These are phyloP conservation scores for Furcula furcula DNA, from an alignment of 2,888 invertebrate species.

Conservation along the genomic window DNA sequence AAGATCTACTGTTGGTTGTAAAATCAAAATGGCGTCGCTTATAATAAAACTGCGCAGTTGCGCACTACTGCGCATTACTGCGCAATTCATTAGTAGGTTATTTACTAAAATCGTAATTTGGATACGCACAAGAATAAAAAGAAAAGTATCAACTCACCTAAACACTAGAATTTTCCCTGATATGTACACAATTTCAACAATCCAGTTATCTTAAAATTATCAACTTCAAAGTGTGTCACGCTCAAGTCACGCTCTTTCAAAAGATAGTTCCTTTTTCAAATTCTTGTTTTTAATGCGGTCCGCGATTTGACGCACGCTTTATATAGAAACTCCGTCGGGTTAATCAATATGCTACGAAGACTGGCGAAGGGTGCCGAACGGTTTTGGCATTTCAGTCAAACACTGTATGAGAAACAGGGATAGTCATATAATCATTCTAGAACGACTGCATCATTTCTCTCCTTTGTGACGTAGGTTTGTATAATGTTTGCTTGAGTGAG, in stretches of 20 bases:
- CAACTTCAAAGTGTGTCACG: too few relatives aligned
- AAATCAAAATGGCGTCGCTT: slow-evolving; percentile 22
- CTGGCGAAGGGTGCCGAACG: slow-evolving; percentile 35
- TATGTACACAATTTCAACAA: slow-evolving; percentile 30
- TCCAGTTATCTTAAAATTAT: slow-evolving; percentile 35
- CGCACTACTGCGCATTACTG: too few relatives aligned
- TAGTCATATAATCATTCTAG: slow-evolving; percentile 38
- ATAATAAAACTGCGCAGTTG: slow-evolving; percentile 27
- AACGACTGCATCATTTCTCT: slow-evolving; percentile 38
- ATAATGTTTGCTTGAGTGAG: slow-evolving; percentile 18
- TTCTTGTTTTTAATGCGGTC: slow-evolving; percentile 39
- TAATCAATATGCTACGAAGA: slow-evolving; percentile 23
- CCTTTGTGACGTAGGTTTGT: slow-evolving; percentile 48
- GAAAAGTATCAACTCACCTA: slow-evolving; percentile 36
- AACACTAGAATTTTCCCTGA: slow-evolving; percentile 44
- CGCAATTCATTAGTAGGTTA: too few relatives aligned
- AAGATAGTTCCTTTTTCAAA: slow-evolving; percentile 45
- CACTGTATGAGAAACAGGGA: slow-evolving; percentile 17
- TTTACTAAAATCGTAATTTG: too few relatives aligned
- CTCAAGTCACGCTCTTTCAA: slow-evolving; percentile 33
- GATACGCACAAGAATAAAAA: too few relatives aligned
- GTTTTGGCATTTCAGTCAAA: slow-evolving; percentile 29
- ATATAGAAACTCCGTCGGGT: slow-evolving; percentile 34
- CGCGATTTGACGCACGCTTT: slow-evolving; percentile 30
- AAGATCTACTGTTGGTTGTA: too few relatives aligned